Evolutionary conservation across 2,888 invertebrate genomes (phyloP), one percentile per base, ranked within the genome.

Genomic region (Pteria penguin): DNA sequence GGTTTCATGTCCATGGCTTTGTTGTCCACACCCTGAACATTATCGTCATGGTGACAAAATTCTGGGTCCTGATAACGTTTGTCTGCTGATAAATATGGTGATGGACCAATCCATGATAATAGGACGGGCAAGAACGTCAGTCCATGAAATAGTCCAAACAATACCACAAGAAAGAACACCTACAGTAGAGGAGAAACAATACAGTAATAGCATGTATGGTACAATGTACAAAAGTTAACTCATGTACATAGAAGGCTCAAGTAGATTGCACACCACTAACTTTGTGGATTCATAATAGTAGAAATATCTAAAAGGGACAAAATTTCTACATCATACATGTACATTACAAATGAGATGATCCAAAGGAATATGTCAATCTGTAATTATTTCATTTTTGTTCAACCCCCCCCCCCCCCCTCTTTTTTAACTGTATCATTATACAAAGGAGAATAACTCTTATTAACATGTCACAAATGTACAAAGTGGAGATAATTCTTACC

Each of bases 121-220:
- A 96, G 92, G 26, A 96, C 95, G 1, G 96, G 96, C 77, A 96
- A 92, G 79, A 96, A 94, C 52, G 96, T 91, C 27, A 96, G 92
- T 14, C 96, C 96, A 90, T 96, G 95, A 90, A 95, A 96, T 26
- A 96, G 91, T 33, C 96, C 96, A 91, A 96, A 96, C 32, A 95
- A 67, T 74, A 96, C 95, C 1, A 96, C 96, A 77, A 96, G 92
- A 60, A 95, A 93, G 89, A 96, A 96, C 88, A 96, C 96, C 90
- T 90, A 81, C 33, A 83, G 82, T 29, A 26, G 55, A 0, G 52
- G 24, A 4, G 11, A 58, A 8, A 71, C n/a, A 4, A 33, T 32
- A 65, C 18, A 27, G 58, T 36, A 32, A 36, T 32, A 29, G 33
- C 14, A 18, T 8, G 8, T 29, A 22, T 29, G 22, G 11, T 4